Base-by-base conservation (phyloP, 2,888 invertebrate genomes). In the Ennomos quercinarius region DNA sequence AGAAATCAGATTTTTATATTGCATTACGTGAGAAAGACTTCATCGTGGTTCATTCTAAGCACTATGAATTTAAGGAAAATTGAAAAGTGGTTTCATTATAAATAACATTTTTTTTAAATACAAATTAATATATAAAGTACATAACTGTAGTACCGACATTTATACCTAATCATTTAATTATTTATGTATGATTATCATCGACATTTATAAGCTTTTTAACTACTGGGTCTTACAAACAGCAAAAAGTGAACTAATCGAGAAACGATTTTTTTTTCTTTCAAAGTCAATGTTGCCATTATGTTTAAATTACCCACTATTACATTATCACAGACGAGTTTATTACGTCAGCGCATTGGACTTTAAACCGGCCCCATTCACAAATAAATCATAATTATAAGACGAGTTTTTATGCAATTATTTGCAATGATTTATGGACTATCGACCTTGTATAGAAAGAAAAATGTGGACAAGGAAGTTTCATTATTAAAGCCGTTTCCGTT, bases 241-340 rank as follows among this genome's bases (percentile, higher is more conserved):
- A 59, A 54, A 54, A 54, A 54, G 35, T 49, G 11, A 12, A 37
- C 35, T 11, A 47, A 44, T 41, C 53, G 40, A 42, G 27, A 38
- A 52, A 43, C 17, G 9, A 37, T 53, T 53, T 59, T 58, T 59
- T 59, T 34, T 13, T 17, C 41, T 45, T 11, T 42, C 57, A 45
- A 49, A 49, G 52, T 48, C 58, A 59, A 48, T 59, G 58, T 59
- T 53, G 47, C 49, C 48, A 59, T 59, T 59, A 59, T 53, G 39
- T 53, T 44, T 10, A 53, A 49, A 59, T 59, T 49, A 45, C 58
- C 43, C 38, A 10, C 58, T 59, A 57, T 47, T 47, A 47, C 42
- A 49, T 48, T 59, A 53, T 49, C 39, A 53, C 40, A 49, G 53
- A 12, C n/a, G 47, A 6, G 40, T 48, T 42, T 47, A 59, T 54